Base-by-base conservation (phyloP, 1,140 invertebrate genomes). In the Pemphigus obesinymphae region DNA sequence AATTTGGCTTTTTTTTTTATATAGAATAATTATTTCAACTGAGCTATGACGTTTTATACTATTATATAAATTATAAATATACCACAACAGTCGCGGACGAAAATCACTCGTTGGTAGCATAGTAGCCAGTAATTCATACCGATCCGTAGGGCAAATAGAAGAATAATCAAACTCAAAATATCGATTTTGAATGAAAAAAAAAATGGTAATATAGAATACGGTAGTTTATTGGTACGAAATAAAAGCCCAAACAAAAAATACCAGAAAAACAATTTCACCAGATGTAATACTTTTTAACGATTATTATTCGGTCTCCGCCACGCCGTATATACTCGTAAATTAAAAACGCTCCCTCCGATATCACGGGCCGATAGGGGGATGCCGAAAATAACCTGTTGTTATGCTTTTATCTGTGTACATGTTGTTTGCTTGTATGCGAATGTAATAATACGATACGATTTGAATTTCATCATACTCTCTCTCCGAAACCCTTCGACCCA, bases 401-500 rank as follows among this genome's bases (percentile, higher is more conserved):
- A 43, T 43, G n/a, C n/a, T 55, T 26, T 55, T 23, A 15, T 8
- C 0, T 4, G 26, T 20, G 20, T 58, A 5, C n/a, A n/a, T n/a
- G n/a, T n/a, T n/a, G n/a, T n/a, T n/a, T n/a, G n/a, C n/a, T n/a
- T 17, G 6, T 17, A 15, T 17, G 31, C n/a, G 70, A 20, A 15
- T 58, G 40, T 40, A n/a, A 34, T 37, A 45, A 55, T 58, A 80
- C 76, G 26, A 63, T 15, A 43, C 26, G 76, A 80, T 80, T 80
- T 63, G 37, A 80, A 80, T 80, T 80, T 63, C 76, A 80, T 80
- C 76, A 80, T 63, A 45, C 55, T 10, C 68, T 31, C n/a, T 40
- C 37, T 8, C n/a, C 43, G 8, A 37, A 31, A 48, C 26, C 43
- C 23, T 31, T 13, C 63, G 3, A 11, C 55, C 23, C n/a, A n/a